Percentiles rank a stretch among this genome's conserved stretches.
phyloP scores from a whole-genome alignment of 1,140 invertebrate species.

The Meloidogyne exigua region DNA sequence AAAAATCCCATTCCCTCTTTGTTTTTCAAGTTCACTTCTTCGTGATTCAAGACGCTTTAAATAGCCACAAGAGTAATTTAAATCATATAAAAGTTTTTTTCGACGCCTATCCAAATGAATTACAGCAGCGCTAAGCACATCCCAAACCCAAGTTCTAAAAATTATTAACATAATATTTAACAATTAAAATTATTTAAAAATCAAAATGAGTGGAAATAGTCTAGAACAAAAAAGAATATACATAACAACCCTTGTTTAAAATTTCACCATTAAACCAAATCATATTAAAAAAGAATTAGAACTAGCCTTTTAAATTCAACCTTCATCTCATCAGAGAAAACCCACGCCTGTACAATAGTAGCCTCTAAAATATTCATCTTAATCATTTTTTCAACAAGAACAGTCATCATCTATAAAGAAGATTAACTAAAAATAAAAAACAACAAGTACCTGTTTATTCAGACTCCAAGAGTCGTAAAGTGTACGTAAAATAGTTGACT shows the following conservation, averaged over 20 bases:
- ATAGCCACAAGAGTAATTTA: conserved; percentile 1
- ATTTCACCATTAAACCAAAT: background rate
- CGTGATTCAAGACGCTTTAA: conserved; percentile 24
- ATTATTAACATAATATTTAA: background rate
- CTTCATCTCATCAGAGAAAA: conserved; percentile 94
- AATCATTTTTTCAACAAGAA: conserved; percentile 91
- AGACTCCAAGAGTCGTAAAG: conserved; percentile 89
- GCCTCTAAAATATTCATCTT: conserved; percentile 96
- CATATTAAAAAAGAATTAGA: conserved; percentile 5
- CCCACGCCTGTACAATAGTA: conserved; percentile 93
- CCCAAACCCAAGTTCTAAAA: conserved; percentile 54
- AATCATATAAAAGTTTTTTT: conserved; percentile 2
- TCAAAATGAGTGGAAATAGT: no score
- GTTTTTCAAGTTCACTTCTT: conserved; percentile 14
- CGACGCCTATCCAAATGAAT: conserved; percentile 37
- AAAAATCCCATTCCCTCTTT: conserved; percentile 27
- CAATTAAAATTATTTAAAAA: no score
- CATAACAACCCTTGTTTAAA: background rate
- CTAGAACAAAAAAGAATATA: background rate
- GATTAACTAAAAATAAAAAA: background rate
- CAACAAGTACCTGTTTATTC: conserved; percentile 75
- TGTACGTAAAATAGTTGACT: conserved; percentile 87
- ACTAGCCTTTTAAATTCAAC: conserved; percentile 59
- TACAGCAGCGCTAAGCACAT: conserved; percentile 48
- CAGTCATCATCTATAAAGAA: conserved; percentile 70